Evolutionary conservation across 2,888 invertebrate species (phyloP).

Genomic region (Chirona hameri): DNA sequence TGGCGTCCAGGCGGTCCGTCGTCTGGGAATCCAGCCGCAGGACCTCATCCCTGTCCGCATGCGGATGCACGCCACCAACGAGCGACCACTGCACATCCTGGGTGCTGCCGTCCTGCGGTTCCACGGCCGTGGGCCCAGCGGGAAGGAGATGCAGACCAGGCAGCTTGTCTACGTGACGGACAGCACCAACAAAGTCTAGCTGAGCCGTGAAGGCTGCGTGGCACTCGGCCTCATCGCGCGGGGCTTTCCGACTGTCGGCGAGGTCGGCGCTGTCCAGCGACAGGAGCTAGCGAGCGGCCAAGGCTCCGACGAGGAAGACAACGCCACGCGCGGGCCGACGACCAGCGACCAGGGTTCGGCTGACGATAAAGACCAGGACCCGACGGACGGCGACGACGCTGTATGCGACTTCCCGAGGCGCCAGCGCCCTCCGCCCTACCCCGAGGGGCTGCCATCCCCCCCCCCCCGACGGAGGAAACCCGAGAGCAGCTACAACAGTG

Average conservation of each 20-base stretch:
- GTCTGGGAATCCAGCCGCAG: background rate
- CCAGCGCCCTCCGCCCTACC: background rate
- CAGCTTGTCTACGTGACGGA: background rate
- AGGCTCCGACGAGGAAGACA: background rate
- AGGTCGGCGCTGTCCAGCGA: background rate
- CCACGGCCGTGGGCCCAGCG: background rate
- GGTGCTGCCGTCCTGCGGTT: background rate
- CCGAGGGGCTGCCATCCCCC: background rate
- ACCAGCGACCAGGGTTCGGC: background rate
- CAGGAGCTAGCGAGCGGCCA: background rate
- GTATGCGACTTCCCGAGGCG: background rate
- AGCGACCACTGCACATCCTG: background rate
- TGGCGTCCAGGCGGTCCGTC: background rate
- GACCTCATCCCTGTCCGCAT: conserved; percentile 5
- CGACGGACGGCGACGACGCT: too few species aligned
- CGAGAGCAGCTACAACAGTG: too few species aligned
- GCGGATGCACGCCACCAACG: conserved; percentile 5
- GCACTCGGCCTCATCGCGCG: background rate
- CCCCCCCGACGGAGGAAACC: background rate
- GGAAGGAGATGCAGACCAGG: background rate
- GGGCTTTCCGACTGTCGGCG: background rate
- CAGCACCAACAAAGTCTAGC: background rate
- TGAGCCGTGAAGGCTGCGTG: background rate
- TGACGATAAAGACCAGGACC: too few species aligned
- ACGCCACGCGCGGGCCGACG: background rate